A percentile compares a stretch with the other conserved stretches of the same genome.
These are phyloP conservation scores for Meloe dianella DNA, from an alignment of 2,888 invertebrate genomes.

Conservation along the genomic window DNA sequence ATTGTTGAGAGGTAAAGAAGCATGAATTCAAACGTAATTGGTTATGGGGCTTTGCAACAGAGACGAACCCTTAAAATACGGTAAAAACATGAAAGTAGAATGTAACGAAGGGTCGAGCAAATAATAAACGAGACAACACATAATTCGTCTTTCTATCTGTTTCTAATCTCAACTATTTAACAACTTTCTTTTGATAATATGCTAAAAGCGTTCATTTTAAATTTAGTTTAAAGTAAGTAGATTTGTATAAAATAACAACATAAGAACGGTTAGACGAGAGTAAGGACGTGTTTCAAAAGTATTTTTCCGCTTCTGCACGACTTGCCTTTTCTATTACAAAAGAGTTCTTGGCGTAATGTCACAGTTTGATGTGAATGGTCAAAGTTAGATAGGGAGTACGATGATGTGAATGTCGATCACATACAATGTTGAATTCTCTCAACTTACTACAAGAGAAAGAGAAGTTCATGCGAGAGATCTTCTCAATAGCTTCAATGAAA, in stretches of 20 bases:
- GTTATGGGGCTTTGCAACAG: background rate
- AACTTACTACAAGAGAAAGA: constrained; percentile 17
- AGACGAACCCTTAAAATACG: background rate
- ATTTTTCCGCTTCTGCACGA: constrained; percentile 43
- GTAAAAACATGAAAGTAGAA: background rate
- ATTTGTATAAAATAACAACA: constrained; percentile 26
- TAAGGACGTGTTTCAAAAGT: constrained; percentile 27
- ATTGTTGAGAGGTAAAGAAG: constrained; percentile 10
- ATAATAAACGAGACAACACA: no score
- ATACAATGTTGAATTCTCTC: constrained; percentile 21
- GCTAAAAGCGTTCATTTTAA: constrained; percentile 8
- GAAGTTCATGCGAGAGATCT: constrained; percentile 32
- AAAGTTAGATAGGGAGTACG: constrained; percentile 46
- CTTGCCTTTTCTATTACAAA: constrained; percentile 44
- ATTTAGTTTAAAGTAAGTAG: constrained; percentile 25
- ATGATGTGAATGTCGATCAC: constrained; percentile 45
- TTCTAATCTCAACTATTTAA: no score
- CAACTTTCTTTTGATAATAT: background rate
- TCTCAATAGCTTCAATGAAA: constrained; percentile 37
- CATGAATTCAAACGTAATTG: background rate
- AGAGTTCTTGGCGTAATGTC: constrained; percentile 35
- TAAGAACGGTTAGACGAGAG: constrained; percentile 1
- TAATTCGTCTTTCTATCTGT: no score
- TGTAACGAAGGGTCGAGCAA: no score
- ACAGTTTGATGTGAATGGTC: constrained; percentile 46